Percentiles rank a stretch among this genome's conserved stretches.
Conservation (phyloP, 64 coral and sea anemone species). For the Platygyra sinensis region DNA sequence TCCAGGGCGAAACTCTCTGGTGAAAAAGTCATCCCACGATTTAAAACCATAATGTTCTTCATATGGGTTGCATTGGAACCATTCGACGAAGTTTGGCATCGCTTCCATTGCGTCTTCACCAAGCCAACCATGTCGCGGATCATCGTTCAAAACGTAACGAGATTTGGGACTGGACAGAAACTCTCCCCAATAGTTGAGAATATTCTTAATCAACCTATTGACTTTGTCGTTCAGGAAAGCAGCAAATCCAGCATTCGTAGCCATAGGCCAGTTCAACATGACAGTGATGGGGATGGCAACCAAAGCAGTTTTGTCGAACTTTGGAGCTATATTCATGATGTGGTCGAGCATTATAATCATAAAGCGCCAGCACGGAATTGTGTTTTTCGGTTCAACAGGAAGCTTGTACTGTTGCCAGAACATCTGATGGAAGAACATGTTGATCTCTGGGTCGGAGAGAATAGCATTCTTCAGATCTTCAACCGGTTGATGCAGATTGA, state of each 20-base stretch:
- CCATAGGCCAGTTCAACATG: slow-evolving; percentile 71
- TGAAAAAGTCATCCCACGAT: slow-evolving; percentile 89
- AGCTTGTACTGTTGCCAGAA: slow-evolving; percentile 59
- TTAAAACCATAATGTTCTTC: slow-evolving; percentile 51
- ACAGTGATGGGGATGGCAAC: slow-evolving; percentile 65
- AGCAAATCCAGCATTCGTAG: slow-evolving; percentile 72
- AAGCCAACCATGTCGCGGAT: slow-evolving; percentile 65
- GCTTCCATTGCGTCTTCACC: slow-evolving; percentile 60
- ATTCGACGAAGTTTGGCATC: slow-evolving; percentile 68
- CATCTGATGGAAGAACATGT: slow-evolving; percentile 75
- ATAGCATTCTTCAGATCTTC: background rate
- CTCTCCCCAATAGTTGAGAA: slow-evolving; percentile 68
- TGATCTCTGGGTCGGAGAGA: slow-evolving; percentile 57
- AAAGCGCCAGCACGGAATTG: slow-evolving; percentile 48
- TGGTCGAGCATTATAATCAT: slow-evolving; percentile 66
- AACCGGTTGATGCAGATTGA: too few relatives aligned
- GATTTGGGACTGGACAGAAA: slow-evolving; percentile 37
- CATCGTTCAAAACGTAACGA: slow-evolving; percentile 37
- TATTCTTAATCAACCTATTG: slow-evolving; percentile 49
- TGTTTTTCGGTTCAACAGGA: slow-evolving; percentile 11
- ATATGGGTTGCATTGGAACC: slow-evolving; percentile 55
- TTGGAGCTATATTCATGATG: slow-evolving; percentile 66
- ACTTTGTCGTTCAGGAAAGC: slow-evolving; percentile 73
- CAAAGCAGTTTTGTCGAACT: slow-evolving; percentile 69
- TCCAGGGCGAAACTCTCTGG: slow-evolving; percentile 64